These are phyloP conservation scores for Hippopotamus amphibius DNA, from an alignment of 2,113 vertebrate genomes.

Conservation along the genomic window DNA sequence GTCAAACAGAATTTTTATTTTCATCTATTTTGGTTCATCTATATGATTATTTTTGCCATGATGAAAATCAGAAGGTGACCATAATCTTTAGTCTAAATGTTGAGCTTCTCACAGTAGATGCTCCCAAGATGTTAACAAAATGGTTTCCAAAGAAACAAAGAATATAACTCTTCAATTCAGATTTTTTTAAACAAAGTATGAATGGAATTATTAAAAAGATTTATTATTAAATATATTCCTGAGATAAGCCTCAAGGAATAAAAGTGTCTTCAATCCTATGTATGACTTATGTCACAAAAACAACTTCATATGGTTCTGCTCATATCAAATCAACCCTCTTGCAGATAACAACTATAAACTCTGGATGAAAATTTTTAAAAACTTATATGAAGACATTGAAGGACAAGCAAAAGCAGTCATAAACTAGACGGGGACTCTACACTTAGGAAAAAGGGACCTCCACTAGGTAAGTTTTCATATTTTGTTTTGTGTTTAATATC, in stretches of 20 bases:
- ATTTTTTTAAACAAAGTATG: background rate
- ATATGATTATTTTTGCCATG: background rate
- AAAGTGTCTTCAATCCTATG: background rate
- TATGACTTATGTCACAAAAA: background rate
- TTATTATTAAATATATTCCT: background rate
- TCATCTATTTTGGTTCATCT: background rate
- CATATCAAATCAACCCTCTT: background rate
- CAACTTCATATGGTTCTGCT: background rate
- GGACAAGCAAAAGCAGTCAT: background rate
- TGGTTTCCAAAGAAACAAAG: background rate
- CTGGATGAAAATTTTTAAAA: background rate
- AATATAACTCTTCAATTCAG: background rate
- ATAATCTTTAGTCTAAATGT: background rate
- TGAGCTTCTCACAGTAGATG: background rate
- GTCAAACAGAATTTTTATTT: background rate
- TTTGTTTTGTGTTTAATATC: background rate
- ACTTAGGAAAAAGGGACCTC: background rate
- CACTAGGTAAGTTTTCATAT: background rate
- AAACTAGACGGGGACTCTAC: background rate
- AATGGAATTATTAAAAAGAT: background rate
- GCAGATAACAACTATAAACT: background rate
- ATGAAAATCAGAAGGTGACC: background rate
- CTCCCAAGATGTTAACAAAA: background rate
- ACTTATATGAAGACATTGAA: background rate
- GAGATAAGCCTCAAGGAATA: slow-evolving; percentile 14